phyloP scores from a whole-genome alignment of 2,797 vertebrate species.

The Lepidocolaptes lacrymiger region DNA sequence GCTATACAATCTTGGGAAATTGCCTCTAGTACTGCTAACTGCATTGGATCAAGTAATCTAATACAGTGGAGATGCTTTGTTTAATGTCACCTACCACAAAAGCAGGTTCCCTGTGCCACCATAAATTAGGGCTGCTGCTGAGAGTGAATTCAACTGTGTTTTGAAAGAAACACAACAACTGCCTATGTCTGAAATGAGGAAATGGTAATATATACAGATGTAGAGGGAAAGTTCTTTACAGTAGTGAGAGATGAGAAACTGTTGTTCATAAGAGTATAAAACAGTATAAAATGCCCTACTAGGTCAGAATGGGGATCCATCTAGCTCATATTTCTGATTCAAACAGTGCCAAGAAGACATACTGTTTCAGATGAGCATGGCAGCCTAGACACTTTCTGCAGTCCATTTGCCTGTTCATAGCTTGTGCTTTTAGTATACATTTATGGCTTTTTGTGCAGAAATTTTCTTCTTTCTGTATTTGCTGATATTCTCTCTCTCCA shows the following conservation, averaged over 20 bases:
- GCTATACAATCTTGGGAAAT: background rate
- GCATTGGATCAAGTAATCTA: background rate
- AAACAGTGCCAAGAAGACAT: background rate
- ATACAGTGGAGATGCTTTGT: background rate
- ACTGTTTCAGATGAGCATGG: background rate
- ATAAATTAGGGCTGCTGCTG: background rate
- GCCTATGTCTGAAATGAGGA: rapidly evolving
- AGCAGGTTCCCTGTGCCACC: background rate
- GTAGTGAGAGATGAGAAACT: background rate
- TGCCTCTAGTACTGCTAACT: background rate
- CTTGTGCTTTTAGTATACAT: background rate
- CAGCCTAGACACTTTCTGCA: background rate
- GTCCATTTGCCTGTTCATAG: background rate
- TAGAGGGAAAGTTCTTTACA: background rate
- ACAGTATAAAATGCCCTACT: background rate
- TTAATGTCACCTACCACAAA: background rate
- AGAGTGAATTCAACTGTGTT: background rate
- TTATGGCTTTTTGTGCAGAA: background rate
- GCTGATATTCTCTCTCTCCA: background rate
- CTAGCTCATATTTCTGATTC: background rate
- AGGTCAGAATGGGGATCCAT: background rate
- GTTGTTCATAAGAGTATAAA: background rate
- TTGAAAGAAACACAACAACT: background rate
- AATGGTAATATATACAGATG: background rate
- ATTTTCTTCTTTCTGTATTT: background rate